Percentiles rank a stretch among this genome's conserved stretches.
These are phyloP conservation scores for Pteropus rufus DNA, from an alignment of 2,797 vertebrate species.

Conservation along the genomic window DNA sequence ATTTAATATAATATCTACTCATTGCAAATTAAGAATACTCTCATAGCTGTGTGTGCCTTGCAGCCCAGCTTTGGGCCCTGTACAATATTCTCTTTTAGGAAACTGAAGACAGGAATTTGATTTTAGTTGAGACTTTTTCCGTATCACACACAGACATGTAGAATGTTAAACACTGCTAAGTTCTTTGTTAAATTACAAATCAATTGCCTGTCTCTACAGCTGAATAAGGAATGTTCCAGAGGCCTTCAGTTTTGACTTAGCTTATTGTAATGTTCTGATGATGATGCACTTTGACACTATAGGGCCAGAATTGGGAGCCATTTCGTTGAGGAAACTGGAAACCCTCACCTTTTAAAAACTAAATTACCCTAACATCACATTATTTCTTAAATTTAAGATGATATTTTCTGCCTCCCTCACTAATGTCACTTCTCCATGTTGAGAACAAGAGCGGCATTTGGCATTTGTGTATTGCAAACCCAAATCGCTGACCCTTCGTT, in stretches of 20 bases:
- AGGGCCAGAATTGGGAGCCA: background rate
- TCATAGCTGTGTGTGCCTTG: background rate
- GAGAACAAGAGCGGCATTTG: conserved; percentile 62
- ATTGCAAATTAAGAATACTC: background rate
- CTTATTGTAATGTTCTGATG: background rate
- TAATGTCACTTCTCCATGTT: conserved; percentile 19
- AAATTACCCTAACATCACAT: background rate
- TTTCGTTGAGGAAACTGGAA: conserved; percentile 53
- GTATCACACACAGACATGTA: background rate
- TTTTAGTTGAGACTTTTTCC: conserved; percentile 6
- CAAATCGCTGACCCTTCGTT: conserved; percentile 65
- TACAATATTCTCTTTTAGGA: background rate
- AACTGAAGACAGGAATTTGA: background rate
- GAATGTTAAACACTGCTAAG: background rate
- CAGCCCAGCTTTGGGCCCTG: background rate
- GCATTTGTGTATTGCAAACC: conserved; percentile 49
- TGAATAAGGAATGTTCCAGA: background rate
- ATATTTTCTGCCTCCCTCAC: conserved; percentile 46
- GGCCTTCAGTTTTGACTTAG: conserved; percentile 3
- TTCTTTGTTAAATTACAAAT: background rate
- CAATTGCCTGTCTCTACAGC: background rate
- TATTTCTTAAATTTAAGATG: conserved; percentile 4
- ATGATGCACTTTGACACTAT: background rate
- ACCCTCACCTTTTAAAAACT: conserved; percentile 22
- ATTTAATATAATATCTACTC: background rate